Base-by-base conservation (phyloP, 2,113 vertebrate species). In the Chaetura pelagica region DNA sequence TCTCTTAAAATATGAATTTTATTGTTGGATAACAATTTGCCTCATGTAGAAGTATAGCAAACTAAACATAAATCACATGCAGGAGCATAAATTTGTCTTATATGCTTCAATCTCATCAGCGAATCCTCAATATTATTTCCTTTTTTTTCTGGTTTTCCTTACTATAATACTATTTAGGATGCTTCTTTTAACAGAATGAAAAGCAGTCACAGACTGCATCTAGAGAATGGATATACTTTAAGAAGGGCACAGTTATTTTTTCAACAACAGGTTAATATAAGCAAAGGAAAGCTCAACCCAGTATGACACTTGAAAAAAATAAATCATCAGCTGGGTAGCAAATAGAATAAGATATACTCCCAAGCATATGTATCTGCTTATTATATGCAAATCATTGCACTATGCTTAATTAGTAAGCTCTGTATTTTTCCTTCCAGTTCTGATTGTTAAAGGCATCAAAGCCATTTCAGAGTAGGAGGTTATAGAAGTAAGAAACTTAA, bases 391-490 rank as follows among this genome's bases (percentile, higher is more conserved):
- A 85, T 88, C 51, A 92, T 18, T 15, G 3, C 11, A 69, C 15
- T 54, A 20, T 67, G 18, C 23, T 77, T 87, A 89, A 87, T 77
- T 87, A 89, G 23, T 42, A 67, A 93, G 52, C 21, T 79, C 35
- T 82, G 22, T 15, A 57, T 72, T 94, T 94, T 72, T 49, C 12
- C 30, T 91, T 69, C 12, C 48, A 59, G 35, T 66, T 81, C 59
- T 54, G 27, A 57, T 46, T 87, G 96, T 78, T 75, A 73, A 91
- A 93, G 34, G 27, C 16, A 54, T 82, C 42, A 90, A 91, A 83
- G 12, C 59, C 16, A 61, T 35, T 61, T 32, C 34, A 81, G 54
- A 81, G 15, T 9, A 90, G 82, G 12, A 61, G 6, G 2, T 32
- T 61, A 62, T 4, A 82, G 10, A 34, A 63, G 6, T 22, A 62